phyloP scores from a whole-genome alignment of 53 echinoderm and acorn worm genomes.

The Echinarachnius parma region DNA sequence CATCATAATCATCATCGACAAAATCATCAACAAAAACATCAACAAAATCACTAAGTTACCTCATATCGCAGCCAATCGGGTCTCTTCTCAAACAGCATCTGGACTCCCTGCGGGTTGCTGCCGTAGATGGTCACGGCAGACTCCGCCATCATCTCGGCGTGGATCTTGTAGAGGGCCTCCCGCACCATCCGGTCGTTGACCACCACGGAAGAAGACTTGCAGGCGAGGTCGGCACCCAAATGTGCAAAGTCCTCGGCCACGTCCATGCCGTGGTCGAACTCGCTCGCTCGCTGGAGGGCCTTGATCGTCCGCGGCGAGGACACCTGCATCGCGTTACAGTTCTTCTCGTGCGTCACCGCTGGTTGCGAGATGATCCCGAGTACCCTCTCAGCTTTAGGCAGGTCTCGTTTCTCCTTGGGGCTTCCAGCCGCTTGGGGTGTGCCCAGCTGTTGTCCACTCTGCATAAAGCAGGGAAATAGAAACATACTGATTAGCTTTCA shows the following conservation, averaged over 20 bases:
- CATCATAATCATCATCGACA: not conserved
- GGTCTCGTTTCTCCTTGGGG: conserved; percentile 1
- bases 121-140: conserved; percentile 70
- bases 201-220: too few relatives aligned
- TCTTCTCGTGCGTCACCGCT: not conserved
- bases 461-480: too few relatives aligned
- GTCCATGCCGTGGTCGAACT: conserved; percentile 7
- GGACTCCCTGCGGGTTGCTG: conserved; percentile 54
- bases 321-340: too few relatives aligned
- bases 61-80: conserved; percentile 70
- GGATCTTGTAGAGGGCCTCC: conserved; percentile 82
- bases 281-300: not conserved
- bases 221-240: too few relatives aligned
- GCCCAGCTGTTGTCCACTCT: too few relatives aligned
- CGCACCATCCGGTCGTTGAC: conserved; percentile 66
- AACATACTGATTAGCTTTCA: too few relatives aligned
- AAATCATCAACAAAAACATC: not conserved
- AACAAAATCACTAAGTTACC: conserved; percentile 31
- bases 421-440: not conserved
- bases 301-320: not conserved
- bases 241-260: too few relatives aligned
- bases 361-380: not conserved
- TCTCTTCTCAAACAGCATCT: conserved; percentile 59
- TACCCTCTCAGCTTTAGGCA: conserved; percentile 30
- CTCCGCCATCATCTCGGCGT: conserved; percentile 75